phyloP scores from a whole-genome alignment of 2,797 vertebrate genomes.

The Alca torda region DNA sequence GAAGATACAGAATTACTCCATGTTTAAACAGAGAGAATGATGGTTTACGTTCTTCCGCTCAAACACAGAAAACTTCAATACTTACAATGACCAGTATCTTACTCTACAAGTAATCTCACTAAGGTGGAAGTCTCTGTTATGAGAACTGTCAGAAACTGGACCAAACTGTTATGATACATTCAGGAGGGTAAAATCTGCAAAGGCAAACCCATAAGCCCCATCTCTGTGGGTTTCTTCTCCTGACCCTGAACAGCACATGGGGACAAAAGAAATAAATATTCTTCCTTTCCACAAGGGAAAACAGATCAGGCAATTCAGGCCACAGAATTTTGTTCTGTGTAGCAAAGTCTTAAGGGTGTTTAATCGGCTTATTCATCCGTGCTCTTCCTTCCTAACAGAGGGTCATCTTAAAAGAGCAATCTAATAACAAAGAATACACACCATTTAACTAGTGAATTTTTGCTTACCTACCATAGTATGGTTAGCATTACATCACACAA shows the following conservation, averaged over 20 bases:
- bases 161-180: neutral
- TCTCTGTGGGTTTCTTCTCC: neutral
- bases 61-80: neutral
- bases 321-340: slow-evolving; percentile 28
- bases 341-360: slow-evolving; percentile 8
- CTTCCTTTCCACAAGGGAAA: neutral
- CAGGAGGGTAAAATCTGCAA: neutral
- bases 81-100: neutral
- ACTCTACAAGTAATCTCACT: neutral
- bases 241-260: neutral
- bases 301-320: neutral
- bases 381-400: slow-evolving; percentile 16
- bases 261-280: slow-evolving; percentile 14
- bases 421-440: slow-evolving; percentile 12
- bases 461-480: neutral
- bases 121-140: neutral
- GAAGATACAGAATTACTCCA: neutral
- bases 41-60: neutral
- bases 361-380: slow-evolving; percentile 56
- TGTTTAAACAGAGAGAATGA: neutral
- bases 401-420: slow-evolving; percentile 1
- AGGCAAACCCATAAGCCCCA: neutral
- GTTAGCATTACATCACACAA: neutral
- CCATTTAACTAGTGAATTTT: neutral
- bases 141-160: neutral